Evolutionary conservation across 2,888 invertebrate genomes (phyloP), one percentile per base, ranked within the genome.

Genomic region (Drosophila yooni): DNA sequence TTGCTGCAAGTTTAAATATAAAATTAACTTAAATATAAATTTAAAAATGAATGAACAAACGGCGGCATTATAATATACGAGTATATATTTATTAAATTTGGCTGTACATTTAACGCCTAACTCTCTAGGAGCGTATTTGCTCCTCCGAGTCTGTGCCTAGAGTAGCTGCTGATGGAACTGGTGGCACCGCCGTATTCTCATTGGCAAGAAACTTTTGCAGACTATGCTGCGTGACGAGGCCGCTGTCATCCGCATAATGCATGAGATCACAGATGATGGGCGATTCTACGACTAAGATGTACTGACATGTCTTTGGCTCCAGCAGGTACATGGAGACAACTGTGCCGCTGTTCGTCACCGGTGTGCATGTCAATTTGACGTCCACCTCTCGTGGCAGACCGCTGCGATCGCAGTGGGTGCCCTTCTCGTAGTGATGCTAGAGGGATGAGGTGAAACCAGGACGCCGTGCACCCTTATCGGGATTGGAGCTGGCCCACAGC

Each of bases 221-320:
- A 61, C 86, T 83, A 2, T 82, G 85, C 33, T 92, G 91, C 33
- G 93, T 93, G 2, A 95, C 94, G 3, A 98, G 93, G 4, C 98
- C 98, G 89, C 96, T 94, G 33, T 97, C 96, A 92, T 98, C 97
- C 0, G 97, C 97, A 75, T 95, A 94, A 3, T 96, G 95, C 60
- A 98, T 93, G 77, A 99, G 95, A 87, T 97, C 95, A 93, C 99
- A 99, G 82, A 99, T 96, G 11, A 98, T 93, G 0, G 97, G 96
- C 0, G 99, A 98, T 92, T 99, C 99, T 0, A 99, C 97, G n/a
- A 97, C 97, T 60, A 99, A 94, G 63, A 98, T 96, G 92, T 99
- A 99, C 93, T 98, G 97, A 91, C 99, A 99, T 0, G 97, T 96
- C 90, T 96, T 95, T 0, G 99, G 99, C 92, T 99, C 99, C 5